A percentile compares a stretch with the other conserved stretches of the same genome.
These are phyloP conservation scores for Pica pica DNA, from an alignment of 2,113 vertebrate genomes.

Conservation along the genomic window DNA sequence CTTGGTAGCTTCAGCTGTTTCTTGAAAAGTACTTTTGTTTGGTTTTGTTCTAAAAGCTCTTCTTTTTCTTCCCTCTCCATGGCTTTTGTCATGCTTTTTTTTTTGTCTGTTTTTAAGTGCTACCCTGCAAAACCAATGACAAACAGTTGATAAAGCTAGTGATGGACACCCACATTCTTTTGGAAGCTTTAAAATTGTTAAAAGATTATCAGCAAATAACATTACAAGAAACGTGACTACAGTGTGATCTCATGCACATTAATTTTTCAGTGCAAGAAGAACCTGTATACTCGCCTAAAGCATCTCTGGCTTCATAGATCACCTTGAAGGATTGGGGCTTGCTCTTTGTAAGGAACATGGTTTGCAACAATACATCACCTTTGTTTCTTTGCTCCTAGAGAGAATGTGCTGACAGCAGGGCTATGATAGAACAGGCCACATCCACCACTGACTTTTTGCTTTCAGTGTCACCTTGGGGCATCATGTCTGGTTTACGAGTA, in stretches of 20 bases:
- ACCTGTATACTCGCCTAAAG: background rate
- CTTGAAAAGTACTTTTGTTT: background rate
- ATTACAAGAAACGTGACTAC: background rate
- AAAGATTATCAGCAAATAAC: background rate
- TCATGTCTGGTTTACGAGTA: background rate
- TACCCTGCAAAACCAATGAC: background rate
- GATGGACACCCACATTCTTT: background rate
- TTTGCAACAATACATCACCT: constrained; percentile 28
- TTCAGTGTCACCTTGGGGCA: constrained; percentile 34
- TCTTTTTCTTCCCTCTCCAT: background rate
- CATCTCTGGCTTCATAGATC: background rate
- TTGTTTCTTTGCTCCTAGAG: background rate
- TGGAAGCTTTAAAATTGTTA: background rate
- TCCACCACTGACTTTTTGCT: background rate
- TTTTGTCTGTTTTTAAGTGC: background rate
- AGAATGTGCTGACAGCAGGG: constrained; percentile 6
- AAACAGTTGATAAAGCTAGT: background rate
- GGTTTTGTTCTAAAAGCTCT: background rate
- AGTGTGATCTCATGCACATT: background rate
- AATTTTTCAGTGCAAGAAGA: background rate
- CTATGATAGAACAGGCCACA: background rate
- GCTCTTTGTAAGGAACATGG: background rate
- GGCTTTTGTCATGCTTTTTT: background rate
- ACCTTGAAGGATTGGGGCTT: constrained; percentile 5
- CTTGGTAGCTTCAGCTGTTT: background rate